Conservation (phyloP, 1,140 invertebrate genomes). For the Nautilus pompilius region DNA sequence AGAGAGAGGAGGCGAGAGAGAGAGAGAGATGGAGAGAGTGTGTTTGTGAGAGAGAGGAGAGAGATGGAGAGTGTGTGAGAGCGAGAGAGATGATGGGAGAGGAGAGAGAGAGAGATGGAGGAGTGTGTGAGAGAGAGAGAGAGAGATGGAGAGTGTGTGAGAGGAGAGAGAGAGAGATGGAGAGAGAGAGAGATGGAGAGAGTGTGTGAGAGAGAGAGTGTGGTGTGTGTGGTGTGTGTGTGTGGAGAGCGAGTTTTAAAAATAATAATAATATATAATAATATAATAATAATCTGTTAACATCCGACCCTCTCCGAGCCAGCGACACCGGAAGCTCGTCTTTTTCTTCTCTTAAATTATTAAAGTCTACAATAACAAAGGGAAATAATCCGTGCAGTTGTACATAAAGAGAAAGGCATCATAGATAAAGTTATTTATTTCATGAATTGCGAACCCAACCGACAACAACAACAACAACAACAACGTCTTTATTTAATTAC, state of each 20-base stretch:
- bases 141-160: background rate
- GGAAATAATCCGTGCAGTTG: background rate
- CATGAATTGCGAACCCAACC: too few species aligned
- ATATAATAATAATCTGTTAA: background rate
- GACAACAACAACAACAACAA: too few species aligned
- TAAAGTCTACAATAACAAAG: background rate
- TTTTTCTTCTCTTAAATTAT: background rate
- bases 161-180: background rate
- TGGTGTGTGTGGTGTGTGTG: background rate
- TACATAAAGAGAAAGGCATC: too few species aligned
- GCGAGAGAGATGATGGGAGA: background rate
- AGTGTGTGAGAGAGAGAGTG: background rate
- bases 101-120: background rate
- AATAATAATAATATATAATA: background rate
- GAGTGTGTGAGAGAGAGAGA: background rate
- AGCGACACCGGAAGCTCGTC: background rate
- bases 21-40: background rate
- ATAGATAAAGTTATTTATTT: too few species aligned
- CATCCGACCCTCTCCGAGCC: conserved; percentile 6
- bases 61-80: background rate
- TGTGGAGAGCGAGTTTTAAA: background rate
- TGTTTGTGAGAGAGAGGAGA: background rate
- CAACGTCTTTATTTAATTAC: too few species aligned
- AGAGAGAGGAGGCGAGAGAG: background rate
- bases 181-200: background rate